Evolutionary conservation across 2,113 vertebrate species (phyloP).

Genomic region (Pleuronectes platessa): DNA sequence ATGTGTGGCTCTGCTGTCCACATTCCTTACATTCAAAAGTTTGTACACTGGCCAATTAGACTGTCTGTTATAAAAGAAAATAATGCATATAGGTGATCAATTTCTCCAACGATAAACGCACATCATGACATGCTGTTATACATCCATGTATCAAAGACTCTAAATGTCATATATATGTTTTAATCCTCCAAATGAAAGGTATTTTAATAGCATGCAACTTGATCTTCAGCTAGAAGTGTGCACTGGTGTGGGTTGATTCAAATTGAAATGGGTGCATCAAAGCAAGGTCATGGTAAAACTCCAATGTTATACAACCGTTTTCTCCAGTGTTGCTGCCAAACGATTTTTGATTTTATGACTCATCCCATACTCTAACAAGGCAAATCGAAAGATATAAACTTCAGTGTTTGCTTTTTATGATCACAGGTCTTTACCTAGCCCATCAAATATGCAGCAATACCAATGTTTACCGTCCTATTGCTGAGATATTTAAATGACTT

Average conservation of each 20-base stretch:
- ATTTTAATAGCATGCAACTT: background rate
- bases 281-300: background rate
- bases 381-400: background rate
- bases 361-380: background rate
- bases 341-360: background rate
- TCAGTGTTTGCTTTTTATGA: background rate
- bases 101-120: background rate
- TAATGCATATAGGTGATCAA: background rate
- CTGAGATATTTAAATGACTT: background rate
- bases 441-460: background rate
- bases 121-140: background rate
- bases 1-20: background rate
- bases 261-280: background rate
- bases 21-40: background rate
- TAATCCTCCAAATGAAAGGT: background rate
- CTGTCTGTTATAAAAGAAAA: background rate
- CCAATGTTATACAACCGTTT: background rate
- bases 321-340: background rate
- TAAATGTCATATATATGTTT: conserved; percentile 8
- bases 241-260: background rate
- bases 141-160: background rate
- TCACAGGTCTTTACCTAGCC: background rate
- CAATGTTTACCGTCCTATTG: background rate
- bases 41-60: background rate
- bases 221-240: background rate